Evolutionary conservation across 1,140 invertebrate genomes (phyloP), one percentile per base, ranked within the genome.

Genomic region (Pinna nobilis): DNA sequence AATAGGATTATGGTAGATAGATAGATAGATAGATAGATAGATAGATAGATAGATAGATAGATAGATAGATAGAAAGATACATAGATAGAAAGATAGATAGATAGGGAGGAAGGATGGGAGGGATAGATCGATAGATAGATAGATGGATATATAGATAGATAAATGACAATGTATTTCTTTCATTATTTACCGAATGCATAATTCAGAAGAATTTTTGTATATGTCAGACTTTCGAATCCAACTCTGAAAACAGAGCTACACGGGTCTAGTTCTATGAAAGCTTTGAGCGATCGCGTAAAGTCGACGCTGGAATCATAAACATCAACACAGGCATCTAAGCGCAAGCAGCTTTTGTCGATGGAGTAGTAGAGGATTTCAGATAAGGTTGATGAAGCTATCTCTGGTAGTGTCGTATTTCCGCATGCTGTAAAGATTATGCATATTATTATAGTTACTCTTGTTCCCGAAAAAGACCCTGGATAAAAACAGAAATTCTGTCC

Each of bases 251-350:
- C 57, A 49, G 57, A 72, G 41, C 70, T 77, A 44, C 74, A 77
- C 3, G 70, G 64, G 33, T 77, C 74, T 4, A 77, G 33, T n/a
- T 72, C 65, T 0, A 77, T 23, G 50, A 63, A 72, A 2, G 70
- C 69, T n/a, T 30, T 20, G 5, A 77, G 61, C 0, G 69, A 39
- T 39, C 67, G 71, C 35, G 63, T 72, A 23, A 60, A 63, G 25
- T 23, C 49, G 1, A 57, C 25, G 13, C 28, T 53, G 9, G 37
- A 9, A 33, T 35, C 15, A 18, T 30, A 18, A 30, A 39, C 44
- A 30, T 44, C 66, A 15, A 37, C 15, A 72, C 79, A 81, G 44
- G 76, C 74, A 50, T 81, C 74, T 25, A 81, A 37, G n/a, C 74
- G 63, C 51, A 79, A 59, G 64, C 79, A 81, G 15, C 70, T 72